Evolutionary conservation across 2,797 vertebrate genomes (phyloP), one percentile per base, ranked within the genome.

Genomic region (Heliangelus exortis): DNA sequence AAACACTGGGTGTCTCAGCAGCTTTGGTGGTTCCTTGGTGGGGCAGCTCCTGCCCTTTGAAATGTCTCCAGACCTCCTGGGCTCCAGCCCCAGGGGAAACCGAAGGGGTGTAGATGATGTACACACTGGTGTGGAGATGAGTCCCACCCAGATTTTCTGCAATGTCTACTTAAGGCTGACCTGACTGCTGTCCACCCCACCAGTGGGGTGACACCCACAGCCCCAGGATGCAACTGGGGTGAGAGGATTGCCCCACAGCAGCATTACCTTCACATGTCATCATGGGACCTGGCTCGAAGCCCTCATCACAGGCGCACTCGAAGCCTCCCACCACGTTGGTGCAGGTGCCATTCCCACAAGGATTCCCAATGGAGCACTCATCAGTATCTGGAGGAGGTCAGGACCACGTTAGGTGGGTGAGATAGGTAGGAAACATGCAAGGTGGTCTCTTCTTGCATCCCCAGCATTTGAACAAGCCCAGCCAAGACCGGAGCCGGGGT

Each of bases 271-370:
- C 98, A 15, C 99, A 99, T 15, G 98, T 98, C 98, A 99, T 99
- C 98, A 98, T 98, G 89, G 99, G 97, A 55, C 99, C 99, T 0
- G 99, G 99, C 97, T 99, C 99, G 5, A 99, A 99, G 68, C 99
- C 98, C 9, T 99, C 98, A 19, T 99, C 98, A 14, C 99, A 99
- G 31, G 98, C 97, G 4, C 99, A 99, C 96, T 99, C 98, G 0
- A 99, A 99, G 34, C 99, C 99, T 69, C 99, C 99, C 14, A 98
- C 96, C 90, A 99, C 98, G 3, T 99, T 99, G 88, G 98, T 98
- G 97, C 99, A 99, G 61, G 98, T 99, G 66, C 99, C 99, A 2
- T 99, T 98, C 47, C 99, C 99, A 45, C 99, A 99, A 0, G 99
- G 99, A 94, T 99, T 99, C 80, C 99, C 99, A 2, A 98, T 97